Base-by-base conservation (phyloP, 2,888 invertebrate genomes). In the Ophonus ardosiacus region DNA sequence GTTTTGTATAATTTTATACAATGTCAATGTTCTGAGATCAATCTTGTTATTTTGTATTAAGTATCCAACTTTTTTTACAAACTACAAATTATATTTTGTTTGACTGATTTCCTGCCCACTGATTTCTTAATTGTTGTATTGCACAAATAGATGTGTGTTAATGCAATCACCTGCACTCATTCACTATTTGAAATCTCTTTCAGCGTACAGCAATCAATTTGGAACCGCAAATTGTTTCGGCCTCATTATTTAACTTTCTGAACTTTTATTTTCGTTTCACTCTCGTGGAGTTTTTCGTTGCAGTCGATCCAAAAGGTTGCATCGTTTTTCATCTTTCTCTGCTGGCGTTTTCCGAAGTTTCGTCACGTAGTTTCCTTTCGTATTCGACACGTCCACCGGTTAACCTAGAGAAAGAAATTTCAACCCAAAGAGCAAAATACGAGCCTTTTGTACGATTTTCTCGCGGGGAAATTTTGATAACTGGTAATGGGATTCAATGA, bases 381-480 rank as follows among this genome's bases (percentile, higher is more conserved):
- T 74, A 74, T 51, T 43, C 43, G 71, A 51, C 71, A 74, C 71
- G 71, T 74, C n/a, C 71, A 51, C 17, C 40, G 43, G 71, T 74
- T 74, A 74, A 43, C 71, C 71, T 74, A 74, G 18, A 74, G 71
- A 74, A 74, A 74, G 71, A 74, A 74, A 43, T 74, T 74, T 74
- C 24, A 63, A 38, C 38, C 68, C 13, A 13, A 21, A 24, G 8
- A 63, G 24, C 5, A 13, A 68, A 68, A 68, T 68, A 68, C 31
- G 68, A 68, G 38, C 38, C n/a, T 68, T 38, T 68, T 15, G 31
- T 24, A 68, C 68, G 31, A 68, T 68, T 68, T 68, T 31, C n/a
- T 15, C 24, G 13, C n/a, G 21, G 13, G 31, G 68, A 68, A 68
- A 68, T 38, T 31, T 68, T 68, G 68, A 63, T 13, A 63, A 63